phyloP scores from a whole-genome alignment of 1,140 invertebrate genomes.

The Sminthurinus signatus region DNA sequence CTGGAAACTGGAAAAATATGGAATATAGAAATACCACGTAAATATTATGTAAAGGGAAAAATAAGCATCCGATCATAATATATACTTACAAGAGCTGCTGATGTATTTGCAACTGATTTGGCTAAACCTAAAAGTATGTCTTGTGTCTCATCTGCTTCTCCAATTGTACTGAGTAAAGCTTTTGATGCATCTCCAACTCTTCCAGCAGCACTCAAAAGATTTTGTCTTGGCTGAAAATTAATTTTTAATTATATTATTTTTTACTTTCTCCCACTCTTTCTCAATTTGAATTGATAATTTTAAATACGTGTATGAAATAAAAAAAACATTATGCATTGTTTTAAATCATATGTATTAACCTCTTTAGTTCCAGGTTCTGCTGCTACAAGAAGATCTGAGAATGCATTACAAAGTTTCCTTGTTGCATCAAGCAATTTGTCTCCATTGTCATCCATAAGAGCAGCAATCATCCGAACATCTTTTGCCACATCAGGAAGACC shows the following conservation, averaged over 20 bases:
- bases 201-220: slow-evolving; percentile 85
- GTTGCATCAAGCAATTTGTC: slow-evolving; percentile 87
- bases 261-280: neutral
- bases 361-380: slow-evolving; percentile 90
- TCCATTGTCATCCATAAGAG: slow-evolving; percentile 81
- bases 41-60: too few species aligned
- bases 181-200: slow-evolving; percentile 93
- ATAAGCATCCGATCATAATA: too few species aligned
- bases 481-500: slow-evolving; percentile 95
- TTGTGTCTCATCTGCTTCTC: slow-evolving; percentile 78
- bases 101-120: slow-evolving; percentile 94
- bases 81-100: slow-evolving; percentile 72
- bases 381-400: slow-evolving; percentile 87
- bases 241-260: neutral
- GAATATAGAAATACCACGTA: too few species aligned
- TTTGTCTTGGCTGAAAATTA: slow-evolving; percentile 68
- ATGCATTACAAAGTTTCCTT: slow-evolving; percentile 81
- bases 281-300: too few species aligned
- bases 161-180: slow-evolving; percentile 86
- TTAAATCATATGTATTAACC: slow-evolving; percentile 47
- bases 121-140: slow-evolving; percentile 83
- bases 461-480: slow-evolving; percentile 89
- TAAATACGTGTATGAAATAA: too few species aligned
- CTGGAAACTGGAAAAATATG: too few species aligned
- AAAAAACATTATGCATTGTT: too few species aligned